Percentiles rank a stretch among this genome's conserved stretches.
Evolutionary conservation across 2,888 invertebrate species (phyloP).

Genomic region (Nezara viridula): DNA sequence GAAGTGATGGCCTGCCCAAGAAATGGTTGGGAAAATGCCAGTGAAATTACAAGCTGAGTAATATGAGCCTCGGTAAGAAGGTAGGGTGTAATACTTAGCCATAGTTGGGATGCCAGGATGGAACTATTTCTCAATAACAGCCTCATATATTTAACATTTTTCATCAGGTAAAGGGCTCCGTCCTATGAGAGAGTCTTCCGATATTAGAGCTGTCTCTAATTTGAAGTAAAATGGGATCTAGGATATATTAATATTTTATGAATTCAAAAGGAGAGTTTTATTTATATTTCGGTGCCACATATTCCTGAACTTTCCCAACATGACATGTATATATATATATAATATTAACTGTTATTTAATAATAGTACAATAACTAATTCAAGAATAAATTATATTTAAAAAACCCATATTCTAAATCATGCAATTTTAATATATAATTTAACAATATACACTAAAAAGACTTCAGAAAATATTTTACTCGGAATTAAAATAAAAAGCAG

Average conservation of each 20-base stretch:
- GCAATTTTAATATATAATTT: too few species aligned
- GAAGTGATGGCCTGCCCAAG: background rate
- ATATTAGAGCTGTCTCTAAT: background rate
- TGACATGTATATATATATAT: too few species aligned
- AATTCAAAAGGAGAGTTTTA: background rate
- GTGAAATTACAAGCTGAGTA: conserved; percentile 34
- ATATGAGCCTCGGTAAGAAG: conserved; percentile 19
- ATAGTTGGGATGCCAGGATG: conserved; percentile 43
- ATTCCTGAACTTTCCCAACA: too few species aligned
- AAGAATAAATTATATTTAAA: background rate
- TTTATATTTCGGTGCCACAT: too few species aligned
- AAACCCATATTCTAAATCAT: background rate
- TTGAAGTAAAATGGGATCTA: background rate
- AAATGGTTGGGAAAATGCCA: conserved; percentile 33
- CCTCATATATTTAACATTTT: conserved; percentile 42
- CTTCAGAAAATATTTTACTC: background rate
- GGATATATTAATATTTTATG: background rate
- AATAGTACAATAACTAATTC: background rate
- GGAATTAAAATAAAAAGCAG: background rate
- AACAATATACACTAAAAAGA: background rate
- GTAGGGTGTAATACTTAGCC: conserved; percentile 38
- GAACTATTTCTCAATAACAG: conserved; percentile 45
- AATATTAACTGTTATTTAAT: background rate
- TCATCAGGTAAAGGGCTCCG: background rate
- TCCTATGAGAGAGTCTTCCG: background rate